Evolutionary conservation across 2,888 invertebrate genomes (phyloP).

Genomic region (Cerastis rubricosa): DNA sequence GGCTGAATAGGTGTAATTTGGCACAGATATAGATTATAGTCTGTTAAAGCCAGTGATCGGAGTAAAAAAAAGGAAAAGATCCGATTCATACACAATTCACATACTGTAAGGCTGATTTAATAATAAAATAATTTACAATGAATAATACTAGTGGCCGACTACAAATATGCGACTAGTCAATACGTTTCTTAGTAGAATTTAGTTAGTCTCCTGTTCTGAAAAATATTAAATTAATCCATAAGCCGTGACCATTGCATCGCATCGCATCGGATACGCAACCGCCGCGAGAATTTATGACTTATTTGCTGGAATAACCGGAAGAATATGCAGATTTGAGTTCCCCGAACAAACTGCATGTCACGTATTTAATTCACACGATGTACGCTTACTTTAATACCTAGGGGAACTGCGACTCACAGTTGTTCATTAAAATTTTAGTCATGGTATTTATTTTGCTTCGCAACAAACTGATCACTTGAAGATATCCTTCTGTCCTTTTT

Average conservation of each 20-base stretch:
- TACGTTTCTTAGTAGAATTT: background rate
- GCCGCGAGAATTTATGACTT: too few relatives aligned
- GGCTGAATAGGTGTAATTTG: background rate
- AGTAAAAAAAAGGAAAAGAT: too few relatives aligned
- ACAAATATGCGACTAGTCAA: too few relatives aligned
- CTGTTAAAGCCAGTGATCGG: too few relatives aligned
- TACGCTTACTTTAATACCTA: background rate
- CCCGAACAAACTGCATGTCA: background rate
- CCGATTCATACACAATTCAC: too few relatives aligned
- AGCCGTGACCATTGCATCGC: background rate
- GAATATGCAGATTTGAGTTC: background rate
- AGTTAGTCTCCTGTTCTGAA: background rate
- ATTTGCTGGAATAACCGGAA: background rate
- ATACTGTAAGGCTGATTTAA: too few relatives aligned
- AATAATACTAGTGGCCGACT: too few relatives aligned
- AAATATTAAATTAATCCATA: background rate
- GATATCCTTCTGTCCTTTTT: constrained; percentile 1
- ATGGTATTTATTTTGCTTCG: background rate
- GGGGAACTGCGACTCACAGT: background rate
- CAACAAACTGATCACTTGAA: background rate
- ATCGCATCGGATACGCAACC: too few relatives aligned
- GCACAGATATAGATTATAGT: background rate
- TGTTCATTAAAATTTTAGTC: background rate
- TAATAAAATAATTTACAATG: too few relatives aligned
- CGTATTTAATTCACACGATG: background rate